phyloP scores from a whole-genome alignment of 2,888 invertebrate species.

The Anoncus sp. region DNA sequence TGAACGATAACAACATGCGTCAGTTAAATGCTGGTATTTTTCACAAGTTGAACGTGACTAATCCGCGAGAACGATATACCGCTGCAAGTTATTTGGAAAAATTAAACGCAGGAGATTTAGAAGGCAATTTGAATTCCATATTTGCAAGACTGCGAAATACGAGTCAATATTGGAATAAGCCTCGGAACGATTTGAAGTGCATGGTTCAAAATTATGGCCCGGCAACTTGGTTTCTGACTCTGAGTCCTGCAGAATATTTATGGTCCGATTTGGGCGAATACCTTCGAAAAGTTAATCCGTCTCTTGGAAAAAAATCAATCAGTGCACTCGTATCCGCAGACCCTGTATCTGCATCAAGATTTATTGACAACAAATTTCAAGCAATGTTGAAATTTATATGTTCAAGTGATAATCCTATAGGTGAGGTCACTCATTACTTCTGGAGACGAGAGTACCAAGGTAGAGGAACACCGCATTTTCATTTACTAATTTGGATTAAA shows the following conservation, averaged over 20 bases:
- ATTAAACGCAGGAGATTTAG: conserved; percentile 51
- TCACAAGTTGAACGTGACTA: conserved; percentile 59
- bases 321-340: conserved; percentile 48
- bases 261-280: too few relatives aligned
- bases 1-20: too few relatives aligned
- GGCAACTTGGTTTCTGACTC: not conserved
- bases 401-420: conserved; percentile 68
- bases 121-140: conserved; percentile 63
- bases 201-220: too few relatives aligned
- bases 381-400: conserved; percentile 73
- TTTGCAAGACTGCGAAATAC: conserved; percentile 65
- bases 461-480: conserved; percentile 70
- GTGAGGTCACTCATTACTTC: conserved; percentile 65
- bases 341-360: conserved; percentile 73
- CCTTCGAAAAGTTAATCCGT: too few relatives aligned
- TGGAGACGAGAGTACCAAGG: conserved; percentile 70
- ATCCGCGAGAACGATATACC: conserved; percentile 54
- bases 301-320: too few relatives aligned
- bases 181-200: too few relatives aligned
- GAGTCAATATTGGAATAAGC: conserved; percentile 64
- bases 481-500: too few relatives aligned
- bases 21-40: conserved; percentile 64
- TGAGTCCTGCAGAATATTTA: too few relatives aligned
- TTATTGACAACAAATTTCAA: conserved; percentile 75
- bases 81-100: conserved; percentile 49